Evolutionary conservation across 92 coral and sea anemone species (phyloP).

Genomic region (Siderastrea siderea): DNA sequence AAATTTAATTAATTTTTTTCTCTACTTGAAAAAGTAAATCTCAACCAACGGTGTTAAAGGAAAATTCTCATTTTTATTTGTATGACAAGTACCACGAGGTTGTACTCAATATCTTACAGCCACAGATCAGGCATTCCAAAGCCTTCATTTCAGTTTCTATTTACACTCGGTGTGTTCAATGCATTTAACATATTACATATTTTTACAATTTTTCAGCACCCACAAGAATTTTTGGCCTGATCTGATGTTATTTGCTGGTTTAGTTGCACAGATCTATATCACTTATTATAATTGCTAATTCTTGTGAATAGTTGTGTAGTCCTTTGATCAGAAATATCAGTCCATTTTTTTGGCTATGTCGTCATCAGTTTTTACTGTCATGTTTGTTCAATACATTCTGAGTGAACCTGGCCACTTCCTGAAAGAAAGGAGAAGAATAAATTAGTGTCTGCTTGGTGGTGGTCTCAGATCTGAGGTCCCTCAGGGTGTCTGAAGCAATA

Average conservation of each 20-base stretch:
- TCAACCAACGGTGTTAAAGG: no score
- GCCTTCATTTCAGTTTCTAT: not conserved
- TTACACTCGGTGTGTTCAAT: slow-evolving; percentile 13
- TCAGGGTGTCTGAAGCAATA: no score
- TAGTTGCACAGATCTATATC: no score
- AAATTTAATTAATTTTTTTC: no score
- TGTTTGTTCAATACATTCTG: not conserved
- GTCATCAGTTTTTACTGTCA: not conserved
- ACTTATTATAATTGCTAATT: not conserved
- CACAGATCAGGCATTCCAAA: not conserved
- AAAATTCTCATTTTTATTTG: not conserved
- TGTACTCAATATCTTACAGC: not conserved
- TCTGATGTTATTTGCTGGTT: not conserved
- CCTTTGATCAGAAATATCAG: not conserved
- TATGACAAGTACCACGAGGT: not conserved
- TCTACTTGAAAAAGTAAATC: no score
- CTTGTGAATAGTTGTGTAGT: not conserved
- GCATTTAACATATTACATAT: not conserved
- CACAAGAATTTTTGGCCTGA: not conserved
- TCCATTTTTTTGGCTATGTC: not conserved
- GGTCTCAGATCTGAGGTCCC: no score
- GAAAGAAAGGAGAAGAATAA: not conserved
- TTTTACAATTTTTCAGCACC: not conserved
- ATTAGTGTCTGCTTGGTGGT: no score
- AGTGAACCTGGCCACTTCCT: slow-evolving; percentile 6